These are phyloP conservation scores for Tineola bisselliella DNA, from an alignment of 2,888 invertebrate genomes.

Conservation along the genomic window DNA sequence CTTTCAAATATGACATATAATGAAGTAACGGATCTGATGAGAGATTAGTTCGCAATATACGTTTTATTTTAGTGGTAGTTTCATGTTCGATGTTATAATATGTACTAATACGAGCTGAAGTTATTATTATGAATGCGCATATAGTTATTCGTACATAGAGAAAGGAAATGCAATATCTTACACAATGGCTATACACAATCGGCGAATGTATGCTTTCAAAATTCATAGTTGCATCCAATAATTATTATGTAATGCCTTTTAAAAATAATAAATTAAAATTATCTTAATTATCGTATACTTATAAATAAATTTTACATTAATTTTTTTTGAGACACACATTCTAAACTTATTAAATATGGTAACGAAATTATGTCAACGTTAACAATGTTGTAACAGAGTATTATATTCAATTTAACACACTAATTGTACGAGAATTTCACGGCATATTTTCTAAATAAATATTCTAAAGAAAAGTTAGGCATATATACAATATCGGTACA, in stretches of 20 bases:
- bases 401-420: not conserved
- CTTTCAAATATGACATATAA: too few relatives aligned
- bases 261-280: not conserved
- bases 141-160: not conserved
- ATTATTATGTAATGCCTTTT: not conserved
- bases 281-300: not conserved
- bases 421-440: not conserved
- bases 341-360: not conserved
- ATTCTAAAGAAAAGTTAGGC: too few relatives aligned
- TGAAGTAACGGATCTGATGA: too few relatives aligned
- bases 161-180: slow-evolving; percentile 6
- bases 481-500: too few relatives aligned
- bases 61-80: too few relatives aligned
- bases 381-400: not conserved
- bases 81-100: not conserved
- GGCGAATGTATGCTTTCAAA: slow-evolving; percentile 4
- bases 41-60: too few relatives aligned
- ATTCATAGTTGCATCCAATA: not conserved
- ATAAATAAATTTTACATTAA: not conserved
- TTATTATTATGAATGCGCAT: not conserved
- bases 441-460: not conserved
- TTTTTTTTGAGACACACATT: not conserved
- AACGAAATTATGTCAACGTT: not conserved
- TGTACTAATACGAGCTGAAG: not conserved
- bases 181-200: slow-evolving; percentile 1